Conservation (phyloP, 2,113 vertebrate species). For the Petaurus breviceps region DNA sequence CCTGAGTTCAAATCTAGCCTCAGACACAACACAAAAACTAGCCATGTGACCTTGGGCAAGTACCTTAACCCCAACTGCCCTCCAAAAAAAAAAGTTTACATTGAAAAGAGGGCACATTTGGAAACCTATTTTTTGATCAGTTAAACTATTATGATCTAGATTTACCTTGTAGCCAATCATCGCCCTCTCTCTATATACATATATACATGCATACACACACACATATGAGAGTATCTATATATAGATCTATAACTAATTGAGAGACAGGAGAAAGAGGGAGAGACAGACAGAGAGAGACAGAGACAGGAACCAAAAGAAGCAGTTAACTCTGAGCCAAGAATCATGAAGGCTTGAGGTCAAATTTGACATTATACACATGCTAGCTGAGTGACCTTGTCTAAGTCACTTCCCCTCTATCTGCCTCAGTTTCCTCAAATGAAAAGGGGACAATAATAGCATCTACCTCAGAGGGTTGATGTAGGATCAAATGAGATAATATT, state of each 20-base stretch:
- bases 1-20: too few relatives aligned
- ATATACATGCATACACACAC: too few relatives aligned
- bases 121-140: too few relatives aligned
- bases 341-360: neutral
- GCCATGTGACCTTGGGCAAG: too few relatives aligned
- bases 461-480: too few relatives aligned
- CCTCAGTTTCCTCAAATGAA: neutral
- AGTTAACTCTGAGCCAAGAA: neutral
- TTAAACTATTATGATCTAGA: neutral
- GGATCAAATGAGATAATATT: neutral
- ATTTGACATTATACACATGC: neutral
- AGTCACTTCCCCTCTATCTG: neutral
- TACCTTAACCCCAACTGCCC: too few relatives aligned
- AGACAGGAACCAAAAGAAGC: neutral
- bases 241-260: too few relatives aligned
- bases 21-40: too few relatives aligned
- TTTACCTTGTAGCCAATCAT: neutral
- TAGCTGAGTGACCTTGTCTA: neutral
- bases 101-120: neutral
- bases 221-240: too few relatives aligned
- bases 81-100: too few relatives aligned
- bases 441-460: too few relatives aligned
- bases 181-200: neutral
- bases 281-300: neutral
- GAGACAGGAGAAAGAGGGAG: neutral